These are phyloP conservation scores for Paracanthobrama guichenoti DNA, from an alignment of 2,113 vertebrate genomes.

Conservation along the genomic window DNA sequence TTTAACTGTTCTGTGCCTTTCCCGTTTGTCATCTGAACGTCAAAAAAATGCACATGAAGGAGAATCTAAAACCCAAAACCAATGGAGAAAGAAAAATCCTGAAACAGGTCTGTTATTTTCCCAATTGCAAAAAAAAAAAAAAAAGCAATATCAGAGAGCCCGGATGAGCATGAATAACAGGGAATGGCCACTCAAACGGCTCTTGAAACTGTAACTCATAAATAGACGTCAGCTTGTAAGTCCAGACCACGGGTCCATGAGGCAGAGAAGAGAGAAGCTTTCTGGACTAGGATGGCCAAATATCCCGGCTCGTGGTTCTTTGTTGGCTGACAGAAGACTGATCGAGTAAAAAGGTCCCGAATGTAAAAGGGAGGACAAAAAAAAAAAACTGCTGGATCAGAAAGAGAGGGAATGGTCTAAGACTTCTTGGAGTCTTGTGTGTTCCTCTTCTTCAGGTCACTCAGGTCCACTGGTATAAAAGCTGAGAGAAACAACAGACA, in stretches of 20 bases:
- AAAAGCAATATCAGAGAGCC: neutral
- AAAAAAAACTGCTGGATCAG: conserved; percentile 50
- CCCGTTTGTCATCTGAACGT: conserved; percentile 55
- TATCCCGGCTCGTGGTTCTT: conserved; percentile 54
- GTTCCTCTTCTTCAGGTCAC: conserved; percentile 86
- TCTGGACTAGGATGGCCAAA: conserved; percentile 65
- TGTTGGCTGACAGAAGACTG: conserved; percentile 65
- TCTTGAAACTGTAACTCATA: neutral
- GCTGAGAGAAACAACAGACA: conserved; percentile 69
- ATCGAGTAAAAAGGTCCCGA: conserved; percentile 70
- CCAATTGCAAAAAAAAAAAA: conserved; percentile 21
- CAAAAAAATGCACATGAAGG: conserved; percentile 19
- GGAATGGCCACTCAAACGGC: conserved; percentile 38
- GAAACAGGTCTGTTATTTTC: conserved; percentile 17
- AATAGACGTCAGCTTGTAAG: conserved; percentile 18
- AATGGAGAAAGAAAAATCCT: conserved; percentile 25
- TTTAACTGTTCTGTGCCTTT: conserved; percentile 59
- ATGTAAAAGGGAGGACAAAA: conserved; percentile 62
- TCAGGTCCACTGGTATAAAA: conserved; percentile 91
- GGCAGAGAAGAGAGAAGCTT: conserved; percentile 60
- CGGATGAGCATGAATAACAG: conserved; percentile 34
- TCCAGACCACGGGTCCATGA: conserved; percentile 35
- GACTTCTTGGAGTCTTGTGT: conserved; percentile 90
- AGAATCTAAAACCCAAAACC: conserved; percentile 1
- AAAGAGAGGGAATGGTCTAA: conserved; percentile 68